phyloP scores from a whole-genome alignment of 35 echinoderm and acorn worm genomes.

The Apostichopus japonicus region DNA sequence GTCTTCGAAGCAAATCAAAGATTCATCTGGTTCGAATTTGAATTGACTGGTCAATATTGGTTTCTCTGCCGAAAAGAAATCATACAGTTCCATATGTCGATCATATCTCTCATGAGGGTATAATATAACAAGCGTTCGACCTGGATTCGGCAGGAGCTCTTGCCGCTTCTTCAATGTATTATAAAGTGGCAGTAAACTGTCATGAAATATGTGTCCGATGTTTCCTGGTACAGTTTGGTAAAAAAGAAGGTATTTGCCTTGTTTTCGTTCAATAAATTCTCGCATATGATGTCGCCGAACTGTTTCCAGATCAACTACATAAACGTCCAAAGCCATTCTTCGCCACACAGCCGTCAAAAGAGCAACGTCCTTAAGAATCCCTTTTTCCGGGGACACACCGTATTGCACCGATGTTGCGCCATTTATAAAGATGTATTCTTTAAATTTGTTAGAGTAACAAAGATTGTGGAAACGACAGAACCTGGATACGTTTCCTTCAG shows the following conservation, averaged over 20 bases:
- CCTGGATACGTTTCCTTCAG: neutral
- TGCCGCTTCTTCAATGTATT: neutral
- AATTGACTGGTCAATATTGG: neutral
- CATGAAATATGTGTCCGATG: neutral
- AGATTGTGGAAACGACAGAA: neutral
- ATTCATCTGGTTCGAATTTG: neutral
- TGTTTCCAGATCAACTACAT: neutral
- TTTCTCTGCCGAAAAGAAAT: neutral
- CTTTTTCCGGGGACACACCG: neutral
- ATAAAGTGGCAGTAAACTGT: neutral
- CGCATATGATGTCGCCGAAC: too few relatives aligned
- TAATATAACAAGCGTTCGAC: neutral
- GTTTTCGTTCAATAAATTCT: too few relatives aligned
- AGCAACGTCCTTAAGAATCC: neutral
- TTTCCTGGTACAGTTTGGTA: neutral
- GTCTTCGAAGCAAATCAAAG: slow-evolving; percentile 30
- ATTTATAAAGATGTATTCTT: slow-evolving; percentile 10
- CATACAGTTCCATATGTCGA: neutral
- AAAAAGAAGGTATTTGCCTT: slow-evolving; percentile 5
- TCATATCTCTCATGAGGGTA: neutral
- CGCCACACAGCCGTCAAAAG: neutral
- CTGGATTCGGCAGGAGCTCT: neutral
- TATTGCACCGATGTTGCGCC: neutral
- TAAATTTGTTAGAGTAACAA: neutral
- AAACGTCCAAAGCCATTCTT: neutral